Conservation (phyloP, 2,888 invertebrate genomes). For the Hipparchia semele region DNA sequence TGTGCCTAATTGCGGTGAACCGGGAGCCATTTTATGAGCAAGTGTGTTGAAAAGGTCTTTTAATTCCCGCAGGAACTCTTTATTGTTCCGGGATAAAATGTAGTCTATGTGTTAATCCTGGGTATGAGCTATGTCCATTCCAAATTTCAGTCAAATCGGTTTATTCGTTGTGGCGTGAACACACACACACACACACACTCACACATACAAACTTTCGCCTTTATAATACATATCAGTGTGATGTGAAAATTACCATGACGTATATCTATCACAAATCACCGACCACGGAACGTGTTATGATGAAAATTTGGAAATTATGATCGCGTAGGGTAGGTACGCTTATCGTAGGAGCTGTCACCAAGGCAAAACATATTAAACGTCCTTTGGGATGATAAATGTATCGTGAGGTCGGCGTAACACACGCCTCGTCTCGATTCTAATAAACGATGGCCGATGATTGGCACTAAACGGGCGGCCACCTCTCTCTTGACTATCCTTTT, state of each 20-base stretch:
- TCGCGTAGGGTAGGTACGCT: constrained; percentile 45
- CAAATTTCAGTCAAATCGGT: too few species aligned
- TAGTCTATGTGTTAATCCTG: too few species aligned
- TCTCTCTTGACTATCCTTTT: constrained; percentile 45
- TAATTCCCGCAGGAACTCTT: too few species aligned
- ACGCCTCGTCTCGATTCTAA: constrained; percentile 64
- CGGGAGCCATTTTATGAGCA: too few species aligned
- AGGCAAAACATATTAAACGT: constrained; percentile 77
- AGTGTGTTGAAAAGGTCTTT: too few species aligned
- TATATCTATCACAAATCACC: constrained; percentile 41
- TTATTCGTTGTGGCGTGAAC: too few species aligned
- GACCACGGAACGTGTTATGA: constrained; percentile 31
- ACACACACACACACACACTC: too few species aligned
- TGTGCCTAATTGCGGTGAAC: too few species aligned
- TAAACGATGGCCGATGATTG: constrained; percentile 77
- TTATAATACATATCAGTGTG: too few species aligned
- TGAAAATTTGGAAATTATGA: constrained; percentile 43
- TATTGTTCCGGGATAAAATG: too few species aligned
- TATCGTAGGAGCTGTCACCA: constrained; percentile 68
- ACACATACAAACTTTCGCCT: too few species aligned
- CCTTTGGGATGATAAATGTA: constrained; percentile 77
- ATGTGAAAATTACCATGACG: constrained; percentile 30
- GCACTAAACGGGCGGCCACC: constrained; percentile 54
- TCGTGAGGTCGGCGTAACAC: constrained; percentile 57
- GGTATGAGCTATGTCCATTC: too few species aligned